Evolutionary conservation across 1,140 invertebrate genomes (phyloP).

Genomic region (Parasteatoda tepidariorum): DNA sequence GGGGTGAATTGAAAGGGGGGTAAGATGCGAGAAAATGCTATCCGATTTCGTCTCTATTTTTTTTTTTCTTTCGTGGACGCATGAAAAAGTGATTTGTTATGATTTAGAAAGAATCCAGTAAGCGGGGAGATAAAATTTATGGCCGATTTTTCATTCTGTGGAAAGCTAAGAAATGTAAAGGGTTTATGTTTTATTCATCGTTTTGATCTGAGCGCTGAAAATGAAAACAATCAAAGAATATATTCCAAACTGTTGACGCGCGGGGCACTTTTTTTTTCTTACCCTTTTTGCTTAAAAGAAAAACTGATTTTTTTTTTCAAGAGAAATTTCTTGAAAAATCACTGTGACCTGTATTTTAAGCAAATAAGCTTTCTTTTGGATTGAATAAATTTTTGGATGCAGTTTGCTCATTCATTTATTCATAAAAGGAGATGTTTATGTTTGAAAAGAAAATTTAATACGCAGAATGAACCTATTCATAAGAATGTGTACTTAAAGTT

Average conservation of each 20-base stretch:
- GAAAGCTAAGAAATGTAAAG: neutral
- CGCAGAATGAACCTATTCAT: neutral
- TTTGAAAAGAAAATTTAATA: neutral
- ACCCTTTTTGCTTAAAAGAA: neutral
- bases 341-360: neutral
- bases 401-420: neutral
- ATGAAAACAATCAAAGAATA: neutral
- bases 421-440: neutral
- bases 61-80: neutral
- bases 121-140: neutral
- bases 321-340: neutral
- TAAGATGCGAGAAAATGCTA: neutral
- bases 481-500: neutral
- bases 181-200: neutral
- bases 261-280: neutral
- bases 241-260: neutral
- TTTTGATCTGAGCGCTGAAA: neutral
- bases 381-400: neutral
- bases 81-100: neutral
- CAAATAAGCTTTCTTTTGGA: neutral
- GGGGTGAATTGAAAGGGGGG: neutral
- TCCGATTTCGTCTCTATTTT: neutral
- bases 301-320: neutral
- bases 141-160: neutral
- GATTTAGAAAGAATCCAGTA: neutral